These are phyloP conservation scores for Coluber constrictor DNA, from an alignment of 2,797 vertebrate genomes.

Conservation along the genomic window DNA sequence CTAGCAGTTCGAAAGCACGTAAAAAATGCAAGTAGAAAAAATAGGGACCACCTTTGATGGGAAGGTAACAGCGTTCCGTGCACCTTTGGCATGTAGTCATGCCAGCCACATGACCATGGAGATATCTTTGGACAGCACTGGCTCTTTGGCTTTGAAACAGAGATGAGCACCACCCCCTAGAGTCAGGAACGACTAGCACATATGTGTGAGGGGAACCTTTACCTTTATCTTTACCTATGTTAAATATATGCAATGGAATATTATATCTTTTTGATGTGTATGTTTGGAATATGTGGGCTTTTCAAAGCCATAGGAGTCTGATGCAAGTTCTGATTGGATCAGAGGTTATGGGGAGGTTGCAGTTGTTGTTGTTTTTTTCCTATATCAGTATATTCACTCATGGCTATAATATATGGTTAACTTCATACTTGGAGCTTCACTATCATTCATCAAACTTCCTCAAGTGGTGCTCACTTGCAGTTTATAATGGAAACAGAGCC, in stretches of 20 bases:
- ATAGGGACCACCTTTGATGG: too few species aligned
- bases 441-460: slow-evolving; percentile 30
- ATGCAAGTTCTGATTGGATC: background rate
- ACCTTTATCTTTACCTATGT: background rate
- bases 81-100: too few species aligned
- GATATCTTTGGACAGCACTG: too few species aligned
- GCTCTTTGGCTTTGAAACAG: too few species aligned
- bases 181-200: too few species aligned
- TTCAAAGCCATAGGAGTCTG: background rate
- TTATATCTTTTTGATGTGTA: background rate
- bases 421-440: slow-evolving; percentile 13
- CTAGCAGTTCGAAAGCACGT: too few species aligned
- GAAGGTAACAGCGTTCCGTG: too few species aligned
- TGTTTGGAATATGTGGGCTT: background rate
- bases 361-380: slow-evolving; percentile 13
- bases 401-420: slow-evolving; percentile 5
- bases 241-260: background rate
- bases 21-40: too few species aligned
- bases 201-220: too few species aligned
- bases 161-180: too few species aligned
- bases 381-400: background rate
- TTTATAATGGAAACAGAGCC: background rate
- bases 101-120: too few species aligned
- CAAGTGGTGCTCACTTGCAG: background rate
- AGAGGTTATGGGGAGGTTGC: background rate